Conservation (phyloP, 2,113 vertebrate genomes). For the Microcebus jonahi region DNA sequence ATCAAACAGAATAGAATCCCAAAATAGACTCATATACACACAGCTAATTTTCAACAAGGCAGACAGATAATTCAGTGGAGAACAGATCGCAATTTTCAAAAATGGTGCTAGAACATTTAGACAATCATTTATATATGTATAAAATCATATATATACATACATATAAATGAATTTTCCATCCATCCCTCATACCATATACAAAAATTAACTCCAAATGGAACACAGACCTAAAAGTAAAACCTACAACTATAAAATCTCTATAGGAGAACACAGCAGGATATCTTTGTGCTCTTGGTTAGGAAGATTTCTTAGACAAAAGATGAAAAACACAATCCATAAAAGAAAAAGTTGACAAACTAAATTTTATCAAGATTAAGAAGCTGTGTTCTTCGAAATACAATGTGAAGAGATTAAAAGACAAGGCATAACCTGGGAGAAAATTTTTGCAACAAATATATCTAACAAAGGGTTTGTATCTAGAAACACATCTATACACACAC, state of each 20-base stretch:
- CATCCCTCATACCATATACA: background rate
- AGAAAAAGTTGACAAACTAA: background rate
- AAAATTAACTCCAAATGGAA: conserved; percentile 34
- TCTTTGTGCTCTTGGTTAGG: background rate
- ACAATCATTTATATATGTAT: background rate
- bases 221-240: conserved; percentile 12
- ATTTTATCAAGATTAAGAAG: conserved; percentile 12
- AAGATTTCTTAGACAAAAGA: background rate
- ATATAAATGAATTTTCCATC: background rate
- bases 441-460: background rate
- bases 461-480: background rate
- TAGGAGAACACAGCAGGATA: background rate
- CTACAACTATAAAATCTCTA: background rate
- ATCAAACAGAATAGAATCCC: background rate
- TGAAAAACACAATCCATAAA: background rate
- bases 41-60: conserved; percentile 6
- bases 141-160: no score
- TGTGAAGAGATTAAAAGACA: background rate
- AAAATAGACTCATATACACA: background rate
- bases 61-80: background rate
- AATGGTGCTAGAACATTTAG: background rate
- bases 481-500: background rate
- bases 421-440: background rate
- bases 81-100: conserved; percentile 24
- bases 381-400: background rate